Base-by-base conservation (phyloP, 2,113 vertebrate species). In the Panthera tigris region DNA sequence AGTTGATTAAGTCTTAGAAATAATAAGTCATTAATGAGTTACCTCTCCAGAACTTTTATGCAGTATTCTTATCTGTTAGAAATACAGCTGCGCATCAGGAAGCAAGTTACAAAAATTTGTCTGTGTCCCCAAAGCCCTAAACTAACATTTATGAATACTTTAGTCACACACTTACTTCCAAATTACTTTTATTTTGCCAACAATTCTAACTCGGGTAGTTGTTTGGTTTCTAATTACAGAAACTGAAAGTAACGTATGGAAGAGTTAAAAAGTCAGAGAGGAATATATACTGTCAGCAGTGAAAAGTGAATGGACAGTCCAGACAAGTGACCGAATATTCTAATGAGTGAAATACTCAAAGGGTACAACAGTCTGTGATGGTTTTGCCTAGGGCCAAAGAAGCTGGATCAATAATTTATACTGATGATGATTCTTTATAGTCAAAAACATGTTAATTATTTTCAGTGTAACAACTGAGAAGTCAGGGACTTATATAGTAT, bases 391-490 rank as follows among this genome's bases (percentile, higher is more conserved):
- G n/a, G 27, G 27, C 27, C 33, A 61, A 73, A 69, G 45, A 39
- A 66, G 29, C 2, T 79, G 84, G 31, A 4, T 50, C 66, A 39
- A 18, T n/a, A 84, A 84, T 89, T 94, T 23, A 66, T n/a, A 21
- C 18, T 23, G 13, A 48, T 85, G 29, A 45, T 4, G 5, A 68
- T 9, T 25, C 50, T 74, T 52, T 7, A 74, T 71, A 55, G 33
- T 48, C 39, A 68, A 91, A 96, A 74, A 95, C 50, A 69, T 55
- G 14, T 81, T 86, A 21, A 39, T 74, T 87, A 55, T 88, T 94
- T 93, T 94, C 50, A 79, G 8, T 41, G 36, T 7, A 87, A 21
- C 57, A 89, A 21, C 27, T 94, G 85, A 93, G 61, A 94, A 33
- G 23, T 82, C 13, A 89, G 36, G n/a, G 2, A 79, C 33, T 84